phyloP scores from a whole-genome alignment of 1,140 invertebrate genomes.

The Spodoptera frugiperda region DNA sequence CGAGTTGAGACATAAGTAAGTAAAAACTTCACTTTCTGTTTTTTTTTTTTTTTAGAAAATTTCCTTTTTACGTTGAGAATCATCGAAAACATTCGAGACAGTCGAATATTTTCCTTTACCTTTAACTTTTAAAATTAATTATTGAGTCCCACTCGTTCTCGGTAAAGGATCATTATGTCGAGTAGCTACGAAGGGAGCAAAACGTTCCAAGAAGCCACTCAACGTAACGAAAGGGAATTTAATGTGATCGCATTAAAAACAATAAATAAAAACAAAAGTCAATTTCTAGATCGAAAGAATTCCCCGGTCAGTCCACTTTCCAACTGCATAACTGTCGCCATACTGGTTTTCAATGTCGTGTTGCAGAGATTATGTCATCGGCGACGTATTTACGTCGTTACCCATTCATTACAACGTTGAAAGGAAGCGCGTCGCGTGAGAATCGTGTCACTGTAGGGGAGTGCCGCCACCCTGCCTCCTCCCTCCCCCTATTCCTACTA shows the following conservation, averaged over 20 bases:
- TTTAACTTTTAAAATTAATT: not conserved
- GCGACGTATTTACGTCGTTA: constrained; percentile 72
- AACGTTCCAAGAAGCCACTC: constrained; percentile 15
- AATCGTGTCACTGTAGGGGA: constrained; percentile 80
- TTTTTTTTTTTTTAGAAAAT: no score
- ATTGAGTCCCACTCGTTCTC: constrained; percentile 23
- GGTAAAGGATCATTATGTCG: constrained; percentile 13
- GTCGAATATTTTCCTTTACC: no score
- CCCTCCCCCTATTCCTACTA: constrained; percentile 42
- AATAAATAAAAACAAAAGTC: constrained; percentile 43
- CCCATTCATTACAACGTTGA: constrained; percentile 80
- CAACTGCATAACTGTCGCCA: constrained; percentile 44
- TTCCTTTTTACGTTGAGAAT: no score
- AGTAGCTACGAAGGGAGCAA: not conserved
- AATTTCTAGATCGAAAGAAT: constrained; percentile 46
- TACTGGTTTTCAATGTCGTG: constrained; percentile 55
- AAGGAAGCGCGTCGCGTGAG: constrained; percentile 83
- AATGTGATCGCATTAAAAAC: constrained; percentile 7
- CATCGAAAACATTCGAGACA: no score
- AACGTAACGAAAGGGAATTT: constrained; percentile 32
- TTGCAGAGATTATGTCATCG: constrained; percentile 68
- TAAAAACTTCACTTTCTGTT: no score
- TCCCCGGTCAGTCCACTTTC: constrained; percentile 49
- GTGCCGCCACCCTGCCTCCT: constrained; percentile 52
- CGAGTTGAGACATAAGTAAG: no score